Percentiles rank a stretch among this genome's conserved stretches.
Conservation (phyloP, 2,113 vertebrate species). For the Entomyzon cyanotis region DNA sequence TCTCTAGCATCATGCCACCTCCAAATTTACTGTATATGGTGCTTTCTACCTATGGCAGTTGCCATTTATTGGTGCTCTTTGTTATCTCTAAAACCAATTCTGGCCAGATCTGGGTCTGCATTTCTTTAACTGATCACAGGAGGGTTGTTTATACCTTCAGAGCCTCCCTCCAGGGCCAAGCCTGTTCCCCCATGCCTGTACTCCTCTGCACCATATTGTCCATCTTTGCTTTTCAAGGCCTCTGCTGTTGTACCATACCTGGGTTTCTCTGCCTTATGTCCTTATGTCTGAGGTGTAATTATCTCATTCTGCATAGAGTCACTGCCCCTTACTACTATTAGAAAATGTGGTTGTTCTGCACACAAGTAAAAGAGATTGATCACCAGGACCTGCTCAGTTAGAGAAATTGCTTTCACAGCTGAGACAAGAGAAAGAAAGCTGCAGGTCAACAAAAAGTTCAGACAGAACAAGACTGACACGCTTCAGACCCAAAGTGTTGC, state of each 20-base stretch:
- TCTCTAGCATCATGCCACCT: neutral
- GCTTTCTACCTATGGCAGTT: neutral
- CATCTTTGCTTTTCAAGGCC: neutral
- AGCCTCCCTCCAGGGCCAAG: neutral
- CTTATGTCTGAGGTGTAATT: neutral
- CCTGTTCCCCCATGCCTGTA: neutral
- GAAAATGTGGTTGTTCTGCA: neutral
- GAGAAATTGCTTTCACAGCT: neutral
- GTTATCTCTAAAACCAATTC: neutral
- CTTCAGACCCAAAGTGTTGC: neutral
- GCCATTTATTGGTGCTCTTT: neutral
- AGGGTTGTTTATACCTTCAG: neutral
- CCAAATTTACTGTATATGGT: neutral
- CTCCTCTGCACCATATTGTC: neutral
- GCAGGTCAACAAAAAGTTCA: neutral
- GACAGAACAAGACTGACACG: neutral
- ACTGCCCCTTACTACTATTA: accelerated
- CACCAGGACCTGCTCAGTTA: neutral
- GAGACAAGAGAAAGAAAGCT: neutral
- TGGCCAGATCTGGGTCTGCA: neutral
- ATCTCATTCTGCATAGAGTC: neutral
- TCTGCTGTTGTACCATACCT: neutral
- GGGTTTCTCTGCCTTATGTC: neutral
- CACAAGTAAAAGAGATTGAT: neutral
- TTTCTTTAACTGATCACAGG: neutral